These are phyloP conservation scores for Andrena marginata DNA, from an alignment of 2,888 invertebrate species.

Conservation along the genomic window DNA sequence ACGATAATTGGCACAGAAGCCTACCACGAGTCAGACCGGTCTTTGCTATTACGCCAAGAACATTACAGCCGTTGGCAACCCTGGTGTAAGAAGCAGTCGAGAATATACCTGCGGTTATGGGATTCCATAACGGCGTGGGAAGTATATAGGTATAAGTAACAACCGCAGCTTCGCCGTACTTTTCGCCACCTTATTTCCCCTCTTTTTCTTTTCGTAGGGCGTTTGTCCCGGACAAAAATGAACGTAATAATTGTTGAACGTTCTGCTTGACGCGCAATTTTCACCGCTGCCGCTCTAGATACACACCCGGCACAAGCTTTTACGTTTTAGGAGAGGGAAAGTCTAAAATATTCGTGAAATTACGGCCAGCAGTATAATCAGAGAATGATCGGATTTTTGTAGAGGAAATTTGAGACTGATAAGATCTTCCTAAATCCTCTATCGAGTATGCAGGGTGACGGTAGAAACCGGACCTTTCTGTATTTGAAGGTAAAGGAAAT, in stretches of 20 bases:
- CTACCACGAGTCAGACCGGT: constrained; percentile 60
- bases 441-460: background rate
- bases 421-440: background rate
- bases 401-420: constrained; percentile 4
- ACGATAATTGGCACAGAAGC: constrained; percentile 44
- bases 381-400: constrained; percentile 4
- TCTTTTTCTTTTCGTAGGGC: background rate
- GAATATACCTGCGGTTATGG: constrained; percentile 64
- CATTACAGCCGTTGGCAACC: constrained; percentile 70
- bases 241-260: constrained; percentile 66
- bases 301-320: background rate
- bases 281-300: constrained; percentile 36
- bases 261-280: constrained; percentile 53
- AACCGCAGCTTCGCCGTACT: constrained; percentile 27
- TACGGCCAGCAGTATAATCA: constrained; percentile 14
- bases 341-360: constrained; percentile 40
- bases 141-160: constrained; percentile 50
- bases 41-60: constrained; percentile 70
- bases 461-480: no score
- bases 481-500: no score
- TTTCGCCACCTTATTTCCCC: constrained; percentile 29
- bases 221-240: constrained; percentile 58
- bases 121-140: constrained; percentile 58
- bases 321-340: constrained; percentile 5
- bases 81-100: constrained; percentile 68